These are phyloP conservation scores for Pangasius djambal DNA, from an alignment of 2,797 vertebrate genomes.

Conservation along the genomic window DNA sequence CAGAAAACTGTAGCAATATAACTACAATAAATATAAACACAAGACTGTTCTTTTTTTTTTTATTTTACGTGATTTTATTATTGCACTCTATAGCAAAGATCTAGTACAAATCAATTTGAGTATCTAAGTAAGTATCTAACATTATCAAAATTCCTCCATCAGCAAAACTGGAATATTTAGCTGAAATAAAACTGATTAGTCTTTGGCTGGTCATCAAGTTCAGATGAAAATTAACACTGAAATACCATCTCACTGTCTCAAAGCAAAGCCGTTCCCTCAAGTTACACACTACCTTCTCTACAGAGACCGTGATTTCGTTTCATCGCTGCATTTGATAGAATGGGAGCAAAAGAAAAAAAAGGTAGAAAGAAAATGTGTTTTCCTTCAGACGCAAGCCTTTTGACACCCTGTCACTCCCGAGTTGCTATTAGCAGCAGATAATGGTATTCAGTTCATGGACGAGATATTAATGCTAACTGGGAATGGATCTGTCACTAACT, in stretches of 20 bases:
- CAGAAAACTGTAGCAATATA: not conserved
- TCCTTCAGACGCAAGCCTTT: not conserved
- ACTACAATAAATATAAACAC: not conserved
- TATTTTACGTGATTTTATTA: not conserved
- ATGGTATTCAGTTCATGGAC: not conserved
- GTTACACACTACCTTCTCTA: not conserved
- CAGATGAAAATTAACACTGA: not conserved
- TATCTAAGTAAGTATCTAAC: not conserved
- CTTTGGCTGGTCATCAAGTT: slow-evolving; percentile 2
- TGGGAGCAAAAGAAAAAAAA: slow-evolving; percentile 20
- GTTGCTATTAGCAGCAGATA: slow-evolving; percentile 11
- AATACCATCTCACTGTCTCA: slow-evolving; percentile 1
- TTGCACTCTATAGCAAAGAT: not conserved
- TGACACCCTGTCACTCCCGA: slow-evolving; percentile 22
- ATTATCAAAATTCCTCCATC: not conserved
- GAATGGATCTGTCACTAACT: not conserved
- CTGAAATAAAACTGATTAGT: slow-evolving; percentile 1
- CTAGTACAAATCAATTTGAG: not conserved
- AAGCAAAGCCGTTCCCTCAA: not conserved
- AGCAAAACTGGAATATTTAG: not conserved
- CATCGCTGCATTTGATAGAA: slow-evolving; percentile 32
- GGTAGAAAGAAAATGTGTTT: slow-evolving; percentile 28
- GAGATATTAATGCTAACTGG: not conserved
- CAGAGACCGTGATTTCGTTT: slow-evolving; percentile 19
- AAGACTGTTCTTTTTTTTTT: not conserved